Percentiles rank a stretch among this genome's conserved stretches.
These are phyloP conservation scores for Drosophila multiciliata DNA, from an alignment of 2,888 invertebrate species.

Conservation along the genomic window DNA sequence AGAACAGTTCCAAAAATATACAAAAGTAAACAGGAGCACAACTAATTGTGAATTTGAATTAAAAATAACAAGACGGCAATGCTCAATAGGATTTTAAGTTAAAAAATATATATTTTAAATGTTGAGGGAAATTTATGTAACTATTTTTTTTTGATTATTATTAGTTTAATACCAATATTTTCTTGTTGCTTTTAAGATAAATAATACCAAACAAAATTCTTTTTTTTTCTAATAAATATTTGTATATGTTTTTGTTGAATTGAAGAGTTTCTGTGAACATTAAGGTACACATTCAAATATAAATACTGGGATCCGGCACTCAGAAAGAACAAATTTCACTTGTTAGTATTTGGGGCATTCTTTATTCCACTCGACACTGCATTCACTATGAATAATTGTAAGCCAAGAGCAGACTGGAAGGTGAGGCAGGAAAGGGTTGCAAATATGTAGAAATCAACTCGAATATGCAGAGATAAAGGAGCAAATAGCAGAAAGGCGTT, in stretches of 20 bases:
- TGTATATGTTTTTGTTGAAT: neutral
- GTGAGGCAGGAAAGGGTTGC: conserved; percentile 9
- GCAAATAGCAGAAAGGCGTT: conserved; percentile 13
- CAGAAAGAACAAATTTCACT: conserved; percentile 27
- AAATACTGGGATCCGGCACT: conserved; percentile 39
- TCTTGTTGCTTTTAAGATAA: neutral
- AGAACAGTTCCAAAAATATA: neutral
- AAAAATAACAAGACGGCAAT: neutral
- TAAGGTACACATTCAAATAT: conserved; percentile 55
- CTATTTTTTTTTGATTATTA: neutral
- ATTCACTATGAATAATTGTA: conserved; percentile 33
- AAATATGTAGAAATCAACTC: conserved; percentile 49
- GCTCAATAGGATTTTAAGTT: neutral
- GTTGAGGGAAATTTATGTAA: neutral
- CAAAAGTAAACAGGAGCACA: neutral
- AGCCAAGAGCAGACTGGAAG: conserved; percentile 6
- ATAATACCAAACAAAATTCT: neutral
- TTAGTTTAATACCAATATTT: neutral
- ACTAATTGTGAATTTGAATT: too few relatives aligned
- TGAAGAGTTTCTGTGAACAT: neutral
- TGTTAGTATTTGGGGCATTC: conserved; percentile 12
- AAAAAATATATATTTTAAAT: neutral
- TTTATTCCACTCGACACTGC: conserved; percentile 1
- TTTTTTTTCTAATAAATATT: neutral
- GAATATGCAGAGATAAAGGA: conserved; percentile 9